Evolutionary conservation across 2,888 invertebrate genomes (phyloP).

Genomic region (Plemyria rubiginata): DNA sequence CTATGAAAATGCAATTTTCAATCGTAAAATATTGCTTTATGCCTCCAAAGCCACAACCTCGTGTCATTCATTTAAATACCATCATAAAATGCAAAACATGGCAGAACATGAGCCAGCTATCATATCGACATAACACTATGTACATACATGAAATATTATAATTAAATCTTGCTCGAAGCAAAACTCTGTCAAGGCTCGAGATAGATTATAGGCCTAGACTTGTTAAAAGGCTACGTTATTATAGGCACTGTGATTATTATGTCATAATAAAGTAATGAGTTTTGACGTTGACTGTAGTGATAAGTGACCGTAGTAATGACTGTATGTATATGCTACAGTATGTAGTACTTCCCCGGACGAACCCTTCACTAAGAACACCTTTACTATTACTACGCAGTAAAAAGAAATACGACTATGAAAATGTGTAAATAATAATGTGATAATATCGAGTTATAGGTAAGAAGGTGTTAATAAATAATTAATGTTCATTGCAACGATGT

Average conservation of each 20-base stretch:
- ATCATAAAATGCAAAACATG: conserved; percentile 31
- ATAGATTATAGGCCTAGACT: conserved; percentile 28
- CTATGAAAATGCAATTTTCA: not conserved
- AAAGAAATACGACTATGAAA: too few relatives aligned
- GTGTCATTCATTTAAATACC: conserved; percentile 40
- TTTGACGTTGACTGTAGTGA: conserved; percentile 12
- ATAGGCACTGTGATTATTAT: conserved; percentile 11
- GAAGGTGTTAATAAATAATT: not conserved
- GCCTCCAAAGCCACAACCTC: conserved; percentile 26
- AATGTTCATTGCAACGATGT: too few relatives aligned
- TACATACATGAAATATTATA: conserved; percentile 35
- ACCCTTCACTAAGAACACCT: not conserved
- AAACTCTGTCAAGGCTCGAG: conserved; percentile 43
- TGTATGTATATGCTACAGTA: too few relatives aligned
- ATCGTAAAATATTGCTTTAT: conserved; percentile 11
- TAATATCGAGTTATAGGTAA: not conserved
- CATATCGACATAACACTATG: conserved; percentile 38
- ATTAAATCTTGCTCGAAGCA: conserved; percentile 31
- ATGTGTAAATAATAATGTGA: too few relatives aligned
- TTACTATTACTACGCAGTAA: not conserved
- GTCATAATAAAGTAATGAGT: conserved; percentile 16
- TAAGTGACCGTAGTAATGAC: not conserved
- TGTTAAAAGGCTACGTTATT: conserved; percentile 31
- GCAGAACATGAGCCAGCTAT: conserved; percentile 28
- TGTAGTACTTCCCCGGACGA: not conserved